A percentile compares a stretch with the other conserved stretches of the same genome.
Evolutionary conservation across 1,140 invertebrate species (phyloP).

Genomic region (Kradibia gibbosae): DNA sequence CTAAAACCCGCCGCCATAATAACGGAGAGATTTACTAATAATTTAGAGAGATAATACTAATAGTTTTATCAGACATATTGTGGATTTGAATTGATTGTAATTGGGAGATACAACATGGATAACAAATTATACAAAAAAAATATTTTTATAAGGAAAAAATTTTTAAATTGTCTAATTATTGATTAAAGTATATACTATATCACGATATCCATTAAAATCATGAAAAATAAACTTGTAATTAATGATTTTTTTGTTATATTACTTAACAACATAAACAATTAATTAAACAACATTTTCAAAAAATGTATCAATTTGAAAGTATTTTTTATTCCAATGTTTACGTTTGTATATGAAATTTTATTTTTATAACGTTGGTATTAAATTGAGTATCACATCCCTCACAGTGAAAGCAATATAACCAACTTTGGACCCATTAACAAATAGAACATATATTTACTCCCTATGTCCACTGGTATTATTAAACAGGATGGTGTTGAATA

Average conservation of each 20-base stretch:
- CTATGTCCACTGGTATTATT: constrained; percentile 22
- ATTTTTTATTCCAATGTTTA: background rate
- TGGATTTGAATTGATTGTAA: no score
- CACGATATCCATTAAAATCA: no score
- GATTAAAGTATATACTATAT: no score
- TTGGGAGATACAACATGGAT: no score
- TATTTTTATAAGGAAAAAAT: no score
- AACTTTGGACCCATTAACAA: constrained; percentile 25
- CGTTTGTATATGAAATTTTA: background rate
- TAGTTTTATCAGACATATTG: no score
- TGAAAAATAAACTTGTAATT: no score
- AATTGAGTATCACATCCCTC: background rate
- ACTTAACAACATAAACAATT: background rate
- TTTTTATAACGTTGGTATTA: background rate
- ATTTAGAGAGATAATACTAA: no score
- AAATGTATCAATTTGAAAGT: background rate
- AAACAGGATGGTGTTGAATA: constrained; percentile 35
- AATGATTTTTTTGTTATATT: background rate
- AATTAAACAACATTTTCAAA: background rate
- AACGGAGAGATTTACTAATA: no score
- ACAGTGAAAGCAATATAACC: background rate
- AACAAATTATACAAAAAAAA: no score
- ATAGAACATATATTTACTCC: constrained; percentile 30
- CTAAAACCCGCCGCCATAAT: no score
- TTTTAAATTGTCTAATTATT: no score